Conservation (phyloP, 2,797 vertebrate species). For the Dicrostonyx torquatus region DNA sequence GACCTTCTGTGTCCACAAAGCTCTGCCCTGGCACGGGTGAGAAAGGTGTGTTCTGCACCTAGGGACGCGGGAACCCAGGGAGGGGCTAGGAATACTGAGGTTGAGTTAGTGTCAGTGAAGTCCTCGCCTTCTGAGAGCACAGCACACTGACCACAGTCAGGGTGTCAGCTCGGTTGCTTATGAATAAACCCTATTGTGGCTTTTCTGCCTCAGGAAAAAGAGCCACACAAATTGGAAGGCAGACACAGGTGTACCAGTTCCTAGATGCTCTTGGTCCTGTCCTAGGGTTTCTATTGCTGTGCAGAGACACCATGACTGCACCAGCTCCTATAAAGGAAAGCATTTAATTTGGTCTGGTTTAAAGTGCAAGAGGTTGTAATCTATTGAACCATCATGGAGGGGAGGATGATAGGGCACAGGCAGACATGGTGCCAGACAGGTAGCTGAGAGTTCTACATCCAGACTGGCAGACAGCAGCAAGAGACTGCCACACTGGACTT, state of each 20-base stretch:
- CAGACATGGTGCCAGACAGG: not conserved
- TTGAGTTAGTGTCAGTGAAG: not conserved
- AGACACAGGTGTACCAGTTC: not conserved
- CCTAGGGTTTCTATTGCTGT: not conserved
- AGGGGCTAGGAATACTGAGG: rapidly evolving
- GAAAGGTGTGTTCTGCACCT: not conserved
- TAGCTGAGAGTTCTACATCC: not conserved
- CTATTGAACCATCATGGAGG: not conserved
- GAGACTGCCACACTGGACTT: not conserved
- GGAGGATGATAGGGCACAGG: not conserved
- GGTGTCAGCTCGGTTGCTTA: not conserved
- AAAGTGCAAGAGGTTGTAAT: not conserved
- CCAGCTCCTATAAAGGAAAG: not conserved
- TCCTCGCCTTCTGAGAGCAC: not conserved
- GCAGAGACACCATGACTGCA: not conserved
- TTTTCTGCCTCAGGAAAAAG: not conserved
- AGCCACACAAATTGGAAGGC: not conserved
- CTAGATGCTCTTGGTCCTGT: not conserved
- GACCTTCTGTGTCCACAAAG: not conserved
- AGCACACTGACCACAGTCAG: not conserved
- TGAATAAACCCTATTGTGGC: not conserved
- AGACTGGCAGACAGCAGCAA: not conserved
- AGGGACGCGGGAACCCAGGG: rapidly evolving
- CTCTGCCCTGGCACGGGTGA: not conserved
- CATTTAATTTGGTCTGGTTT: not conserved